A percentile compares a stretch with the other conserved stretches of the same genome.
These are phyloP conservation scores for Tyria jacobaeae DNA, from an alignment of 2,888 invertebrate species.

Conservation along the genomic window DNA sequence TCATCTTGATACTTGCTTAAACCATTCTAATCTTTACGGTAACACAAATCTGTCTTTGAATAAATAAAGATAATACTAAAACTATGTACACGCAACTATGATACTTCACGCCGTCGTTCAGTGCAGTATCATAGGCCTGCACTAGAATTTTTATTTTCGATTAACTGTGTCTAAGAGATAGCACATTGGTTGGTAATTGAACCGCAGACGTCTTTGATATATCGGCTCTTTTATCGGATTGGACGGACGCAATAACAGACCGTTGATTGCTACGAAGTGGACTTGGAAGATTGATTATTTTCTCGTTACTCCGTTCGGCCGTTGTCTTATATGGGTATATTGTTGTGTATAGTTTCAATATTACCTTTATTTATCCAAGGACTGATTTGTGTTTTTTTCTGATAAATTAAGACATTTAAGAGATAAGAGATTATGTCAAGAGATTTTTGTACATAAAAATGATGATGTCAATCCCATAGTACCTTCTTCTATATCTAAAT, in stretches of 20 bases:
- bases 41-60: too few relatives aligned
- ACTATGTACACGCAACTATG: too few relatives aligned
- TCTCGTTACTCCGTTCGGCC: constrained; percentile 72
- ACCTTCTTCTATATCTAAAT: too few relatives aligned
- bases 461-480: too few relatives aligned
- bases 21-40: too few relatives aligned
- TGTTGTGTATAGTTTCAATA: constrained; percentile 43
- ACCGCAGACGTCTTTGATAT: constrained; percentile 85
- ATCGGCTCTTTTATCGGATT: constrained; percentile 85
- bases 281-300: constrained; percentile 85
- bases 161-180: constrained; percentile 79
- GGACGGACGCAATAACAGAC: constrained; percentile 85
- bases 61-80: too few relatives aligned
- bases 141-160: constrained; percentile 75
- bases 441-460: too few relatives aligned
- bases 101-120: constrained; percentile 53
- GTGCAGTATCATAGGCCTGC: constrained; percentile 63
- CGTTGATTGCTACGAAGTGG: constrained; percentile 86
- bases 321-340: constrained; percentile 64
- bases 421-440: too few relatives aligned
- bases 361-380: constrained; percentile 25
- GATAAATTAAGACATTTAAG: too few relatives aligned
- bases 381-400: too few relatives aligned
- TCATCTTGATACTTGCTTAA: too few relatives aligned
- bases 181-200: constrained; percentile 83